Evolutionary conservation across 2,113 vertebrate species (phyloP).

Genomic region (Corydoras sp.): DNA sequence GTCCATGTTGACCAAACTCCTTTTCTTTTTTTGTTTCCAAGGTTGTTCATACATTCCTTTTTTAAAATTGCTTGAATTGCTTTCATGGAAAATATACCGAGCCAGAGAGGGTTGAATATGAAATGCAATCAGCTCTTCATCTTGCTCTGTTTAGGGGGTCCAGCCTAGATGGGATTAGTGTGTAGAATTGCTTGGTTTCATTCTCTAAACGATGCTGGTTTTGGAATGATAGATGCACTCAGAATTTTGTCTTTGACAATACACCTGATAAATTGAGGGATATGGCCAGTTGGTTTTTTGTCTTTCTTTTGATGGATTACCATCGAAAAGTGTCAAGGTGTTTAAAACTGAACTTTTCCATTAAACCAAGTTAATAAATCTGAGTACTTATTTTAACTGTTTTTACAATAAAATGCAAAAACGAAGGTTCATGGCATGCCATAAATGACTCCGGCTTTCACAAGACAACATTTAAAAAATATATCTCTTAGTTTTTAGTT

Average conservation of each 20-base stretch:
- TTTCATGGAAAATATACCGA: not conserved
- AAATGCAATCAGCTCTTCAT: not conserved
- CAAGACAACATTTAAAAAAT: too few relatives aligned
- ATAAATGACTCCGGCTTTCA: too few relatives aligned
- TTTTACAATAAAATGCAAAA: too few relatives aligned
- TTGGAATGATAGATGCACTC: not conserved
- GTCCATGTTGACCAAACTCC: too few relatives aligned
- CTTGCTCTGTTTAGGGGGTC: not conserved
- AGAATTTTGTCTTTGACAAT: not conserved
- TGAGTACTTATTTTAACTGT: too few relatives aligned
- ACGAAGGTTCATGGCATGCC: too few relatives aligned
- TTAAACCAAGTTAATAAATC: not conserved
- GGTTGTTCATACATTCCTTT: not conserved
- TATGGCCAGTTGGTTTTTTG: not conserved
- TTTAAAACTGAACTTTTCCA: not conserved
- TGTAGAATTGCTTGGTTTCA: slow-evolving; percentile 1
- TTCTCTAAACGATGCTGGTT: not conserved
- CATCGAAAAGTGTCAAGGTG: not conserved
- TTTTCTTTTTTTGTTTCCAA: not conserved
- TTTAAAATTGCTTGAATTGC: not conserved
- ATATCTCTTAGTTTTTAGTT: too few relatives aligned
- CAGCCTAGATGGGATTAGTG: not conserved
- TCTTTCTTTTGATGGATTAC: not conserved
- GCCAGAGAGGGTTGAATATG: not conserved
- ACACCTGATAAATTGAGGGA: not conserved